A percentile compares a stretch with the other conserved stretches of the same genome.
Evolutionary conservation across 2,888 invertebrate genomes (phyloP).

Genomic region (Serrognathus titanus): DNA sequence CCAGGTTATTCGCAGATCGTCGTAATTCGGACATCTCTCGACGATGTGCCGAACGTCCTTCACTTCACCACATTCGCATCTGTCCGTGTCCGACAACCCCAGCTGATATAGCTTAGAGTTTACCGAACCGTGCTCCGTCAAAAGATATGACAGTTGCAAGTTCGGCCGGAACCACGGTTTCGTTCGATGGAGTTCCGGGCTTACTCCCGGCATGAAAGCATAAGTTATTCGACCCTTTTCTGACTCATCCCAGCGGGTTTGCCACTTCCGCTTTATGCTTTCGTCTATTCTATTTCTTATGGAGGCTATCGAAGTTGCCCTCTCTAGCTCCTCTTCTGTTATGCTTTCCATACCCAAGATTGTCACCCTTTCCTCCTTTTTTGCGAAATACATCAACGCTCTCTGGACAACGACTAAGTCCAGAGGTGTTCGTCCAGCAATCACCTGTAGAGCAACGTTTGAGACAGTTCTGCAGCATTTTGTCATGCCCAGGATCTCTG

Average conservation of each 20-base stretch:
- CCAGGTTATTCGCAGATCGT: not conserved
- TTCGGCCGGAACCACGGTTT: not conserved
- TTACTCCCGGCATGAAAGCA: not conserved
- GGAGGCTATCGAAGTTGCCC: too few species aligned
- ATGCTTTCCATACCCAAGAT: not conserved
- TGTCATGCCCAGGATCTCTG: not conserved
- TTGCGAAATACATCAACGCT: not conserved
- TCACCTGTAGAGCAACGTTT: slow-evolving; percentile 1
- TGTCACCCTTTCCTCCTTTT: not conserved
- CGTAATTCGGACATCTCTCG: not conserved
- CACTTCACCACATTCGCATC: not conserved
- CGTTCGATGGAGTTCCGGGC: not conserved
- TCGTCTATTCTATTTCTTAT: not conserved
- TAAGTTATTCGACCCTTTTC: too few species aligned
- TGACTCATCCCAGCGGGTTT: too few species aligned
- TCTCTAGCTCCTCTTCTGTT: not conserved
- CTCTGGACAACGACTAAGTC: not conserved
- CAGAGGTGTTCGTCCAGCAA: not conserved
- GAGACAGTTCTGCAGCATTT: too few species aligned
- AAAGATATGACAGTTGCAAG: not conserved
- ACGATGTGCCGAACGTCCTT: slow-evolving; percentile 1
- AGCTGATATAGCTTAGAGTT: not conserved
- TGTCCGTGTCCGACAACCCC: not conserved
- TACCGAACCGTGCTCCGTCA: not conserved
- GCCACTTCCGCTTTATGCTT: not conserved